phyloP scores from a whole-genome alignment of 2,888 invertebrate species.

The Spodoptera exigua region DNA sequence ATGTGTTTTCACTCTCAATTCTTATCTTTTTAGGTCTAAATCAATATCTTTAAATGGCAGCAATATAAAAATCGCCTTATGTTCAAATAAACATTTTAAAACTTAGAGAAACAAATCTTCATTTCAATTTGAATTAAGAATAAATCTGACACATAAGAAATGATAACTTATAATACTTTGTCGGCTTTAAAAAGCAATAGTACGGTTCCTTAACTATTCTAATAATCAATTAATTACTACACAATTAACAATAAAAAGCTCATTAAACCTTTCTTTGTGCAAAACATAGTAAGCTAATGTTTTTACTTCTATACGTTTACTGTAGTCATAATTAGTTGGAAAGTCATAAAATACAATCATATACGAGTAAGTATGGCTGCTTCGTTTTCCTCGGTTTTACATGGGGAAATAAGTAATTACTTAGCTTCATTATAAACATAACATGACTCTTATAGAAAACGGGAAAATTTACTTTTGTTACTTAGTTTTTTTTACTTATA shows the following conservation, averaged over 20 bases:
- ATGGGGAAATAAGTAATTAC: constrained; percentile 39
- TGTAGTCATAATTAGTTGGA: not conserved
- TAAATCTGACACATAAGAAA: no score
- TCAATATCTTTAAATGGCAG: no score
- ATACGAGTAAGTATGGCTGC: constrained; percentile 16
- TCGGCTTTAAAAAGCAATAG: not conserved
- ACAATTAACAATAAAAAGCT: constrained; percentile 37
- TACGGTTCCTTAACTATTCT: constrained; percentile 7
- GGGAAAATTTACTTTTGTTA: no score
- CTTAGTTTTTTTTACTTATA: no score
- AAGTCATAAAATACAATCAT: constrained; percentile 13
- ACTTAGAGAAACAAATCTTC: no score
- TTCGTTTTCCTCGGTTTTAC: constrained; percentile 21
- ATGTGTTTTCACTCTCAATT: no score
- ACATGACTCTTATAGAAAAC: no score
- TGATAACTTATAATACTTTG: no score
- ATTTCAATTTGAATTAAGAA: no score
- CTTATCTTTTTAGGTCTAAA: no score
- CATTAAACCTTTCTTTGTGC: constrained; percentile 26
- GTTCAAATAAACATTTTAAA: no score
- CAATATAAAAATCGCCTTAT: no score
- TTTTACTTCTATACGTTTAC: constrained; percentile 15
- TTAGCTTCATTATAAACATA: not conserved
- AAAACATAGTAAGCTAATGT: constrained; percentile 1
- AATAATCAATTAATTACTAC: constrained; percentile 25